phyloP scores from a whole-genome alignment of 2,888 invertebrate species.

The Oscheius sp. region DNA sequence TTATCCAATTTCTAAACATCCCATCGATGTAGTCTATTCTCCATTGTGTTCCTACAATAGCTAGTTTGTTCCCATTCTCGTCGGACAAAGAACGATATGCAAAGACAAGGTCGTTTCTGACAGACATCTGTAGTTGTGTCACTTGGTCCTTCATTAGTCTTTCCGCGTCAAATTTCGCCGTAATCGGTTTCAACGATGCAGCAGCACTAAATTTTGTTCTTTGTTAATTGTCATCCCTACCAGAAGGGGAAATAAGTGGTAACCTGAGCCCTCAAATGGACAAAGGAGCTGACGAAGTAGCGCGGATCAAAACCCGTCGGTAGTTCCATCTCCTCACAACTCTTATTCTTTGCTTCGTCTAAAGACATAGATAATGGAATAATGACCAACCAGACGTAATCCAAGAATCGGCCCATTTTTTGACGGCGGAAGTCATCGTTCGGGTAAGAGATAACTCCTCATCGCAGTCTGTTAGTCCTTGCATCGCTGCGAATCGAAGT shows the following conservation, averaged over 20 bases:
- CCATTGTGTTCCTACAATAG: slow-evolving; percentile 61
- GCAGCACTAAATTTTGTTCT: slow-evolving; percentile 39
- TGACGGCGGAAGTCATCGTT: slow-evolving; percentile 36
- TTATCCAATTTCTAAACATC: slow-evolving; percentile 51
- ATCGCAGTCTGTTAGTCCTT: slow-evolving; percentile 34
- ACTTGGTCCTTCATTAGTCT: slow-evolving; percentile 21
- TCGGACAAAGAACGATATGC: slow-evolving; percentile 34
- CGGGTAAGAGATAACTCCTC: slow-evolving; percentile 35
- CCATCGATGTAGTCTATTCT: slow-evolving; percentile 45
- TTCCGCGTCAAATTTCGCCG: slow-evolving; percentile 46
- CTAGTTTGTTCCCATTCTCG: slow-evolving; percentile 45
- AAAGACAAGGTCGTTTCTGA: slow-evolving; percentile 36
- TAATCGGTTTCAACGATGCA: slow-evolving; percentile 41
- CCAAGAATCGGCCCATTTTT: slow-evolving; percentile 44
- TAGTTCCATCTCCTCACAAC: slow-evolving; percentile 31
- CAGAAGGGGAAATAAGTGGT: slow-evolving; percentile 60
- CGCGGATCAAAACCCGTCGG: slow-evolving; percentile 33
- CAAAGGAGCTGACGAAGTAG: slow-evolving; percentile 58
- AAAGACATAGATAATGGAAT: not conserved
- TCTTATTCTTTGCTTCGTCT: slow-evolving; percentile 5
- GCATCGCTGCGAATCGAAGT: slow-evolving; percentile 36
- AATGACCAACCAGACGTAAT: slow-evolving; percentile 31
- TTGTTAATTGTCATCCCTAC: slow-evolving; percentile 26
- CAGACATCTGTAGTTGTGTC: slow-evolving; percentile 34
- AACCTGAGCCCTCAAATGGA: slow-evolving; percentile 50